Evolutionary conservation across 2,888 invertebrate genomes (phyloP).

Genomic region (Ophioninae sp.): DNA sequence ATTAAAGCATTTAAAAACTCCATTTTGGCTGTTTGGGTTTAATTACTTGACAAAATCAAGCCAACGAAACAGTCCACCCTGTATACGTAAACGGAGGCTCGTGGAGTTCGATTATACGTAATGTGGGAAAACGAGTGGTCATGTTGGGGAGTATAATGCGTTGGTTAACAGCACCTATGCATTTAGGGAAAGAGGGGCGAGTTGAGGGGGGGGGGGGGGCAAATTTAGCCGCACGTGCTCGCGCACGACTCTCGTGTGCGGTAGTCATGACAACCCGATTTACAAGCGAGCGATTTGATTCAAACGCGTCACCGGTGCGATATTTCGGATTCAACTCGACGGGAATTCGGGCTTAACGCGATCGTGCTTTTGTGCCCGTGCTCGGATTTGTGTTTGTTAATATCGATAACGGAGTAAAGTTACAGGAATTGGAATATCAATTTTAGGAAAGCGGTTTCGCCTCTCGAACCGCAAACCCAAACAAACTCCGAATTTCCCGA

Average conservation of each 20-base stretch:
- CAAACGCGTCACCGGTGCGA: constrained; percentile 33
- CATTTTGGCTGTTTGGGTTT: too few relatives aligned
- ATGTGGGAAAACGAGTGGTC: neutral
- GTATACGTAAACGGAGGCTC: too few relatives aligned
- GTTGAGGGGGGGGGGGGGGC: constrained; percentile 8
- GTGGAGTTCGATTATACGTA: neutral
- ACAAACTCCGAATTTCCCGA: neutral
- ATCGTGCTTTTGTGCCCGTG: neutral
- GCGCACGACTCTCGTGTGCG: neutral
- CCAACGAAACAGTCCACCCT: too few relatives aligned
- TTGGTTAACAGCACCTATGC: constrained; percentile 38
- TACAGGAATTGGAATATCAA: neutral
- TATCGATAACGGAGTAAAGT: neutral
- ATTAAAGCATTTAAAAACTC: too few relatives aligned
- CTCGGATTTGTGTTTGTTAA: neutral
- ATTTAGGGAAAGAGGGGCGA: constrained; percentile 3
- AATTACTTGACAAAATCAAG: too few relatives aligned
- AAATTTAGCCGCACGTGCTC: constrained; percentile 42
- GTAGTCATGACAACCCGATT: constrained; percentile 48
- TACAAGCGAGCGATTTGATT: constrained; percentile 49
- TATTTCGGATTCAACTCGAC: constrained; percentile 34
- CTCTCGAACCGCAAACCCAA: constrained; percentile 5
- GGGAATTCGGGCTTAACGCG: neutral
- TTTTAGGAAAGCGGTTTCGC: too few relatives aligned
- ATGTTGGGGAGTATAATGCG: constrained; percentile 3